A percentile compares a stretch with the other conserved stretches of the same genome.
phyloP scores from a whole-genome alignment of 2,888 invertebrate species.

The Crematogaster levior region DNA sequence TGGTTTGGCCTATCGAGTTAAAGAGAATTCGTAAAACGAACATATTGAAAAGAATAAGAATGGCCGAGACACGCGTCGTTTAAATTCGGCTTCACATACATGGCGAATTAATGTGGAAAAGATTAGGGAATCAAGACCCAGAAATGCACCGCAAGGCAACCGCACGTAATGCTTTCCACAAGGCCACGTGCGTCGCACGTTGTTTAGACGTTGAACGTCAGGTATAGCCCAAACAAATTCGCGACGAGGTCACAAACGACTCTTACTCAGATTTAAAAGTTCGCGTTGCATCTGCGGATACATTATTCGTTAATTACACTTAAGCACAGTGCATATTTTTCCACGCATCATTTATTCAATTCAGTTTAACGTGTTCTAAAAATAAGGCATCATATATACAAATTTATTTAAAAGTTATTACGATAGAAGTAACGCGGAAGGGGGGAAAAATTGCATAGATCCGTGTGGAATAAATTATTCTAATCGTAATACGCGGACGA shows the following conservation, averaged over 20 bases:
- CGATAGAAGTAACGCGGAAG: not conserved
- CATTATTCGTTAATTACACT: not conserved
- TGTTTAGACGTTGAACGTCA: constrained; percentile 68
- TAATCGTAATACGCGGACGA: not conserved
- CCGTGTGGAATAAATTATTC: not conserved
- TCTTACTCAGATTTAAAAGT: constrained; percentile 3
- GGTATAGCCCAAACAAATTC: constrained; percentile 67
- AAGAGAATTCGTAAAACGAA: no score
- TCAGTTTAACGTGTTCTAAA: not conserved
- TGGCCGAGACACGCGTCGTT: no score
- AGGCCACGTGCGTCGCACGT: constrained; percentile 68
- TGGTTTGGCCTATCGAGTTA: no score
- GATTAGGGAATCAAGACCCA: constrained; percentile 58
- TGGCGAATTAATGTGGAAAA: constrained; percentile 27
- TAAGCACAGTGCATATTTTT: not conserved
- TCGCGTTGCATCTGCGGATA: not conserved
- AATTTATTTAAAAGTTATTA: not conserved
- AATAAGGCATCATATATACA: not conserved
- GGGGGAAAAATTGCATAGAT: not conserved
- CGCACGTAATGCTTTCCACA: constrained; percentile 53
- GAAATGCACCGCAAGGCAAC: constrained; percentile 50
- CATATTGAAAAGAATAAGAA: no score
- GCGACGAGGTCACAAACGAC: constrained; percentile 47
- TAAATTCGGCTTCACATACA: no score
- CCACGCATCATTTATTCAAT: not conserved